Conservation (phyloP, 2,797 vertebrate species). For the Eidolon dupreanum region DNA sequence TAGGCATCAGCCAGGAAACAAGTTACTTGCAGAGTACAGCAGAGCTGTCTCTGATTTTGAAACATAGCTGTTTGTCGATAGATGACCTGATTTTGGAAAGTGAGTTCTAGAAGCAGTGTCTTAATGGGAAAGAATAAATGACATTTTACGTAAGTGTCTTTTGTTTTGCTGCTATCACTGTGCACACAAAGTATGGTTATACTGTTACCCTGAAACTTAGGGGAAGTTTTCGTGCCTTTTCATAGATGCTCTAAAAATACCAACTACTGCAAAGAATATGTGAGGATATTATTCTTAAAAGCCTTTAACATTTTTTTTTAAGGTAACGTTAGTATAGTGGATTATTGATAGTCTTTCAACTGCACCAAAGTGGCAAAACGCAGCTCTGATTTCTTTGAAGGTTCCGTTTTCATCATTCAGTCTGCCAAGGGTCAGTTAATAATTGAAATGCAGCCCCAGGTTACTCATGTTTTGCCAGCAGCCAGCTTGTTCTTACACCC, state of each 20-base stretch:
- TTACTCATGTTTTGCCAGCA: constrained; percentile 55
- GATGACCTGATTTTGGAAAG: not conserved
- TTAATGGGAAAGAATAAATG: not conserved
- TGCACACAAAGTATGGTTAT: not conserved
- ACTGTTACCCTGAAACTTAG: not conserved
- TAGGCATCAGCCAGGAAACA: not conserved
- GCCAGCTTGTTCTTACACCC: constrained; percentile 38
- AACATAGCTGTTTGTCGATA: not conserved
- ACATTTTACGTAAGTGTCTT: not conserved
- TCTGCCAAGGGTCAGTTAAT: constrained; percentile 70
- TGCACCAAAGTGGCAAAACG: not conserved
- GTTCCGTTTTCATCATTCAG: not conserved
- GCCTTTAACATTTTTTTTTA: not conserved
- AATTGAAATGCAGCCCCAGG: constrained; percentile 67
- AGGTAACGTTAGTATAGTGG: not conserved
- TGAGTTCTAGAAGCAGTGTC: not conserved
- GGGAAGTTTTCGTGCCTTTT: not conserved
- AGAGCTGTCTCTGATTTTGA: not conserved
- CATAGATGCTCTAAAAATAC: not conserved
- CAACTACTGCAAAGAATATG: not conserved
- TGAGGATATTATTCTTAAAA: not conserved
- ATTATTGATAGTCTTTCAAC: not conserved
- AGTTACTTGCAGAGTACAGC: not conserved
- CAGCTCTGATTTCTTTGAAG: not conserved
- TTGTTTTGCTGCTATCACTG: not conserved